Evolutionary conservation across 2,797 vertebrate species (phyloP).

Genomic region (Danio albolineatus): DNA sequence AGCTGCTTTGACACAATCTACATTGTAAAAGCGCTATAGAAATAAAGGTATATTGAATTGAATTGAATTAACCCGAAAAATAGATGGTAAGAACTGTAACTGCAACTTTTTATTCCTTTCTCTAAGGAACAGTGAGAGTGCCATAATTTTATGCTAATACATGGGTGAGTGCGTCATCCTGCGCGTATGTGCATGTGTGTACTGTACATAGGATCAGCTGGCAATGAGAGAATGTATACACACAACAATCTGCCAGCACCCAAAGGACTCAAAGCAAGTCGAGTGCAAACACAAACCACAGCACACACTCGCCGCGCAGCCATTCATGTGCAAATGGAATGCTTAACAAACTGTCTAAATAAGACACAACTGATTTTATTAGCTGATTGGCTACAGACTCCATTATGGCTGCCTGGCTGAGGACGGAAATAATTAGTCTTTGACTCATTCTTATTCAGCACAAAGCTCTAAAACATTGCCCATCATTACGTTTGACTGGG

Average conservation of each 20-base stretch:
- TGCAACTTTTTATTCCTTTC: neutral
- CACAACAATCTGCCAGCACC: slow-evolving; percentile 47
- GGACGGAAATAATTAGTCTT: slow-evolving; percentile 48
- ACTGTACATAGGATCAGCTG: slow-evolving; percentile 43
- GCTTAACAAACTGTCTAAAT: slow-evolving; percentile 55
- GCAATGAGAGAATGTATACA: slow-evolving; percentile 24
- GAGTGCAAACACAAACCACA: slow-evolving; percentile 45
- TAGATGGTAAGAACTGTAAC: neutral
- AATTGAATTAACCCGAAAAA: no score
- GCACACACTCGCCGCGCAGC: slow-evolving; percentile 31
- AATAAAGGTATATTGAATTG: no score
- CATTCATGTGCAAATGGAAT: slow-evolving; percentile 54
- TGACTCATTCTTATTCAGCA: slow-evolving; percentile 52
- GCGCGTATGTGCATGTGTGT: neutral
- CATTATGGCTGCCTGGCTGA: slow-evolving; percentile 54
- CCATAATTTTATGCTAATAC: neutral
- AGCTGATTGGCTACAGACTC: slow-evolving; percentile 48
- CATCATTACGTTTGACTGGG: slow-evolving; percentile 38
- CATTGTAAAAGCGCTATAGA: no score
- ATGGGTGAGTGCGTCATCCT: slow-evolving; percentile 6
- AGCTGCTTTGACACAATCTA: no score
- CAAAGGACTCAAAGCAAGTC: slow-evolving; percentile 38
- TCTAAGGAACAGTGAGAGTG: neutral
- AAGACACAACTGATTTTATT: slow-evolving; percentile 50
- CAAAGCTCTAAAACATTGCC: slow-evolving; percentile 40